Conservation (phyloP, 2,888 invertebrate species). For the Athetis lepigone region DNA sequence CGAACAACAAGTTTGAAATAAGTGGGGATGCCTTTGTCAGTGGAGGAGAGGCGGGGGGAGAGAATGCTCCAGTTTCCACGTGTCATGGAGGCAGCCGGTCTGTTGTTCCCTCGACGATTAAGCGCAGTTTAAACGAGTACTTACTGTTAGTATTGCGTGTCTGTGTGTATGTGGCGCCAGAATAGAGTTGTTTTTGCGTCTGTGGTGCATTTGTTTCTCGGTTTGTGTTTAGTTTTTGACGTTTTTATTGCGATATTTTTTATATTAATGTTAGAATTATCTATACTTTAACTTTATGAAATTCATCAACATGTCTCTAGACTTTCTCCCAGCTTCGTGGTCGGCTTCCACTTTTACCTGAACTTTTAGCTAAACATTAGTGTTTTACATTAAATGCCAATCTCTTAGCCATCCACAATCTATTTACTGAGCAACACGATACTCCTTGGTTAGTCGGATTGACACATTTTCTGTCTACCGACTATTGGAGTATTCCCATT, state of each 20-base stretch:
- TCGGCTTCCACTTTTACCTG: no score
- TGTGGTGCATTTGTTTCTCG: not conserved
- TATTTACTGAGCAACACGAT: no score
- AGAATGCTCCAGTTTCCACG: slow-evolving; percentile 57
- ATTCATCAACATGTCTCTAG: no score
- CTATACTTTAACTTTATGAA: no score
- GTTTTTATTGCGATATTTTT: not conserved
- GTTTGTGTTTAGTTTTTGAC: not conserved
- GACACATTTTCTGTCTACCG: no score
- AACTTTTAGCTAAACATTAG: no score
- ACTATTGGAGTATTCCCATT: no score
- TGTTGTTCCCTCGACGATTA: slow-evolving; percentile 51
- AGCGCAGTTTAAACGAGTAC: slow-evolving; percentile 33
- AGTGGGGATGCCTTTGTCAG: slow-evolving; percentile 58
- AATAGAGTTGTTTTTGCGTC: not conserved
- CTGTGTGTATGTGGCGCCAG: not conserved
- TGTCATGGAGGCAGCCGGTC: slow-evolving; percentile 30
- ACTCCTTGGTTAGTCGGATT: no score
- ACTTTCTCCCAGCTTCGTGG: no score
- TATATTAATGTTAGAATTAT: no score
- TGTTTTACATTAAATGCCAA: no score
- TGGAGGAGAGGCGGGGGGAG: slow-evolving; percentile 27
- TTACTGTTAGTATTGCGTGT: slow-evolving; percentile 19
- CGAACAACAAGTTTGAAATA: slow-evolving; percentile 56
- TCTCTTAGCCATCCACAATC: no score